Evolutionary conservation across 2,888 invertebrate species (phyloP), one percentile per base, ranked within the genome.

Genomic region (Aricia artaxerxes): DNA sequence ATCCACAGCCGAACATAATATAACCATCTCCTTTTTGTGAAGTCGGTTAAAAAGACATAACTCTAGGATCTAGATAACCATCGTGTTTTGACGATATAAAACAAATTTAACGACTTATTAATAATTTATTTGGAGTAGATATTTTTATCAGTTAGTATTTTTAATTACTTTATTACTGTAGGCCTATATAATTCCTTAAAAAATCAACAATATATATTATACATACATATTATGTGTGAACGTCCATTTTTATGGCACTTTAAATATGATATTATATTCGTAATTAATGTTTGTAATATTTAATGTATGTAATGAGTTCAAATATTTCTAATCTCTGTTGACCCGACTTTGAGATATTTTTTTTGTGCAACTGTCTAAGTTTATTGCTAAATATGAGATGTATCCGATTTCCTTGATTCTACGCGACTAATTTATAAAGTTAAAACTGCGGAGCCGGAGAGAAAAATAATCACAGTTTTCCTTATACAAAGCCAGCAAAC

Each of bases 381-480:
- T 31, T 64, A 64, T 64, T 64, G 64, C 64, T 64, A 64, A 64
- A 64, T 64, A 64, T 57, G 24, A n/a, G 9, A 60, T 61, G 61
- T 2, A n/a, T 24, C 6, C 9, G 3, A 61, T 61, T 9, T 61
- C 61, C 6, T 53, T 57, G 9, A 49, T 49, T 11, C 49, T 44
- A 44, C 1, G 9, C 7, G 44, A 6, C 44, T 0, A 44, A 44
- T 7, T 44, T 49, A 49, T 6, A 49, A 11, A 11, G 49, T 9
- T 2, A 49, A 49, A 49, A 11, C 49, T 49, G 1, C 2, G 7
- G 2, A 9, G 9, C 9, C 7, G 2, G 9, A 44, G 9, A 9
- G 49, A 11, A 49, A 49, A 49, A 11, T 9, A 49, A 49, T 49
- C 9, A 2, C 9, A 49, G 49, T 11, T 49, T 49, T 49, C 49